Conservation (phyloP, 2,113 vertebrate species). For the Helogale parvula region DNA sequence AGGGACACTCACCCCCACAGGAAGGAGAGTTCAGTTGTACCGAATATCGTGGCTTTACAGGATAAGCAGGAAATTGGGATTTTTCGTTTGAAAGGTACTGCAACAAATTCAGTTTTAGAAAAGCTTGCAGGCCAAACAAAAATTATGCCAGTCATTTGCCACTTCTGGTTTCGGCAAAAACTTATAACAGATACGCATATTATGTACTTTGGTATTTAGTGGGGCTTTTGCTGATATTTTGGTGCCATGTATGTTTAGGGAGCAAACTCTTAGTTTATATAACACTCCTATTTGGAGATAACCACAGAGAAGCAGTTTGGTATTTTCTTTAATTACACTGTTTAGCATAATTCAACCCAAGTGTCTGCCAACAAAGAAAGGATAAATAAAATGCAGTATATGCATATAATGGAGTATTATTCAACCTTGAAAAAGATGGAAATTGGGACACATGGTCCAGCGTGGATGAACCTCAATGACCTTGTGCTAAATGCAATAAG, state of each 20-base stretch:
- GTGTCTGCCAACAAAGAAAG: not conserved
- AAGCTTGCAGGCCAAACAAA: not conserved
- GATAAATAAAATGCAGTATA: not conserved
- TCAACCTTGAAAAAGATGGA: not conserved
- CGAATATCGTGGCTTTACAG: not conserved
- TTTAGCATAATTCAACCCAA: not conserved
- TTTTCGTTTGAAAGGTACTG: not conserved
- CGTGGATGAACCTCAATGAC: not conserved
- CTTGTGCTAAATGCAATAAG: not conserved
- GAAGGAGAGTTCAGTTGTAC: not conserved
- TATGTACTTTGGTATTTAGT: not conserved
- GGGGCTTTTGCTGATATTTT: not conserved
- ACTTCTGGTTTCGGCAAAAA: not conserved
- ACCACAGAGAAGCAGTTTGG: not conserved
- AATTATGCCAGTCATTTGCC: not conserved
- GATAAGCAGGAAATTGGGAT: not conserved
- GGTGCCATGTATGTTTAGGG: not conserved
- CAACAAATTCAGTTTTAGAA: not conserved
- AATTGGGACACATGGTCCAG: no score
- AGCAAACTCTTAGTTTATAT: not conserved
- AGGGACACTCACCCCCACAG: rapidly evolving
- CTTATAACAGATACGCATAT: not conserved
- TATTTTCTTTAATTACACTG: not conserved
- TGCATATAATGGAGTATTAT: not conserved
- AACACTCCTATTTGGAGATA: not conserved